Percentiles rank a stretch among this genome's conserved stretches.
These are phyloP conservation scores for Linnaemya vulpina DNA, from an alignment of 2,888 invertebrate genomes.

Conservation along the genomic window DNA sequence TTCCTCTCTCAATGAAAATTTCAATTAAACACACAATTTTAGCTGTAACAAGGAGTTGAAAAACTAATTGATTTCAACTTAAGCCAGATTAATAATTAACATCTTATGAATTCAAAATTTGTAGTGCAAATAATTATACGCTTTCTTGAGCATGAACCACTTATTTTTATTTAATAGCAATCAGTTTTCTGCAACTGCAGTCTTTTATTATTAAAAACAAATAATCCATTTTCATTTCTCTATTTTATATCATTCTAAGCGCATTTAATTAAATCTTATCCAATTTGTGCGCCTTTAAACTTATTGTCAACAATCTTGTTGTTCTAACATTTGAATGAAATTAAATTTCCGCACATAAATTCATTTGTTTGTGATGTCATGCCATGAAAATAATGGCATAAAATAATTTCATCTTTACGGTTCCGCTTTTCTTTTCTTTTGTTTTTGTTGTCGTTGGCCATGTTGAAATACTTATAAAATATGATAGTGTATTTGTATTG, in stretches of 20 bases:
- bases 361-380: conserved; percentile 35
- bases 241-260: background rate
- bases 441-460: background rate
- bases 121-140: too few species aligned
- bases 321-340: conserved; percentile 7
- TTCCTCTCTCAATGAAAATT: too few species aligned
- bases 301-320: background rate
- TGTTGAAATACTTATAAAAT: background rate
- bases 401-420: conserved; percentile 31
- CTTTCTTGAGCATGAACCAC: too few species aligned
- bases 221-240: background rate
- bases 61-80: too few species aligned
- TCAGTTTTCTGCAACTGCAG: too few species aligned
- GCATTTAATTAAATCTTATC: background rate
- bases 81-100: too few species aligned
- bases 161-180: too few species aligned
- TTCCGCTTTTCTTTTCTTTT: too few species aligned
- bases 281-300: background rate
- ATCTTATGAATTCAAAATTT: too few species aligned
- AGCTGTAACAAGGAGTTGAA: too few species aligned
- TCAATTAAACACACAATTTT: too few species aligned
- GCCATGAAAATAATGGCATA: conserved; percentile 31
- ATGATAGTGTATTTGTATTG: background rate
- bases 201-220: background rate
- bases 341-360: conserved; percentile 32